A percentile compares a stretch with the other conserved stretches of the same genome.
phyloP scores from a whole-genome alignment of 2,797 vertebrate species.

The Coreius guichenoti region DNA sequence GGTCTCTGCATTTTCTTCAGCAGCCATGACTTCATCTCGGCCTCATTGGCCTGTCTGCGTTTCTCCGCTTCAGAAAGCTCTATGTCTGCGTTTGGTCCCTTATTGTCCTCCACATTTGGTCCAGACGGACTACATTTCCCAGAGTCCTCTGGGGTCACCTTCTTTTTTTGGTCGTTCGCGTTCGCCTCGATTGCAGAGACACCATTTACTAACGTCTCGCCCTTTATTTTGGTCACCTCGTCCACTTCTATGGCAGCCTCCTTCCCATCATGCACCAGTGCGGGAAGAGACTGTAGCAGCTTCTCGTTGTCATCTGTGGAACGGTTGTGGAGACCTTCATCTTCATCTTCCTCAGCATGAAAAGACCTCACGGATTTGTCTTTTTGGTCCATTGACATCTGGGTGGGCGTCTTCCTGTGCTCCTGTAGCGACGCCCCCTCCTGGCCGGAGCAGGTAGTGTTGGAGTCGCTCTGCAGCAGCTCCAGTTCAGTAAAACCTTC shows the following conservation, averaged over 20 bases:
- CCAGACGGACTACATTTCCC: conserved; percentile 64
- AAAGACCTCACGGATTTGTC: conserved; percentile 52
- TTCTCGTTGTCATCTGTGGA: conserved; percentile 69
- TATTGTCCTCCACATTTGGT: conserved; percentile 65
- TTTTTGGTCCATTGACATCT: not conserved
- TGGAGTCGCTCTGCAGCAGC: conserved; percentile 66
- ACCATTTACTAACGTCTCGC: conserved; percentile 56
- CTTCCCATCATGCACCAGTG: conserved; percentile 17
- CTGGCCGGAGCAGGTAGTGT: conserved; percentile 54
- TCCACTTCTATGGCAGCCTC: conserved; percentile 58
- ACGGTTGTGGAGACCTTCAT: conserved; percentile 71
- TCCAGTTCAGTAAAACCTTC: conserved; percentile 89
- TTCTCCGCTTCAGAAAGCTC: conserved; percentile 70
- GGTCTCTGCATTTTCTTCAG: conserved; percentile 94
- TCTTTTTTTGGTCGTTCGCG: conserved; percentile 63
- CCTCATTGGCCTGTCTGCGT: conserved; percentile 82
- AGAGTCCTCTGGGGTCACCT: conserved; percentile 60
- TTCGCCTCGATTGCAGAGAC: conserved; percentile 14
- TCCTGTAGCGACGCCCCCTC: conserved; percentile 43
- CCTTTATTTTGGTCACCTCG: conserved; percentile 46
- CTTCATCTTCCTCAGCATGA: conserved; percentile 70
- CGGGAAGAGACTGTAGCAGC: conserved; percentile 55
- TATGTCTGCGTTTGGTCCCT: conserved; percentile 65
- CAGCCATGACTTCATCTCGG: conserved; percentile 93
- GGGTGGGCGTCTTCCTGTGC: not conserved